These are phyloP conservation scores for Hymenopus coronatus DNA, from an alignment of 2,888 invertebrate species.

Conservation along the genomic window DNA sequence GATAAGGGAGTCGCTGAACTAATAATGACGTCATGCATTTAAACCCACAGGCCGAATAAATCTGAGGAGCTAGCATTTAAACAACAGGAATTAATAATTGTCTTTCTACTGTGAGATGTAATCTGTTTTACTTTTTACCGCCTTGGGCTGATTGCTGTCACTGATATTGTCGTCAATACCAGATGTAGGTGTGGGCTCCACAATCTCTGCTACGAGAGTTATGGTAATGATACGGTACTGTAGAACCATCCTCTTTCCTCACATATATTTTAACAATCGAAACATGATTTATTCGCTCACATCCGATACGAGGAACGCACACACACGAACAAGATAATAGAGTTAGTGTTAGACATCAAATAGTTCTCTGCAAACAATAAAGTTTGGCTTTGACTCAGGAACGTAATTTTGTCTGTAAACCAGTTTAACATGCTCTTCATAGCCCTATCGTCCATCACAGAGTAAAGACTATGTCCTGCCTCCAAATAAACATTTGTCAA, in stretches of 20 bases:
- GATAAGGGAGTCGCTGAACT: too few species aligned
- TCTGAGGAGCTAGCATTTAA: too few species aligned
- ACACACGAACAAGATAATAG: neutral
- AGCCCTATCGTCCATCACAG: neutral
- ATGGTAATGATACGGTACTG: neutral
- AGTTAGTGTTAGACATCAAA: neutral
- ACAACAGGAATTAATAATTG: neutral
- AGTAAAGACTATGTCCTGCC: neutral
- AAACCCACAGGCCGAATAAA: too few species aligned
- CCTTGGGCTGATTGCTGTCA: neutral
- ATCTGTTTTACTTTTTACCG: neutral
- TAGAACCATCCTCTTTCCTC: too few species aligned
- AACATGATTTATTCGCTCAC: neutral
- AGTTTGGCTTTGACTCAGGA: neutral
- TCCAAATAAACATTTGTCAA: neutral
- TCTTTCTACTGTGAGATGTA: neutral
- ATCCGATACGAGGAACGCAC: neutral
- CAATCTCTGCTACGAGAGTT: neutral
- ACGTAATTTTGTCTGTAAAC: neutral
- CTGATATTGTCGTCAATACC: neutral
- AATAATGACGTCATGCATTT: too few species aligned
- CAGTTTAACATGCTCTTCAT: neutral
- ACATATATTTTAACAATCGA: neutral
- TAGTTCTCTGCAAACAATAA: neutral
- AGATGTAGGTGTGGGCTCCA: neutral